Base-by-base conservation (phyloP, 92 coral and sea anemone species). In the Parazoanthus atlanticus region DNA sequence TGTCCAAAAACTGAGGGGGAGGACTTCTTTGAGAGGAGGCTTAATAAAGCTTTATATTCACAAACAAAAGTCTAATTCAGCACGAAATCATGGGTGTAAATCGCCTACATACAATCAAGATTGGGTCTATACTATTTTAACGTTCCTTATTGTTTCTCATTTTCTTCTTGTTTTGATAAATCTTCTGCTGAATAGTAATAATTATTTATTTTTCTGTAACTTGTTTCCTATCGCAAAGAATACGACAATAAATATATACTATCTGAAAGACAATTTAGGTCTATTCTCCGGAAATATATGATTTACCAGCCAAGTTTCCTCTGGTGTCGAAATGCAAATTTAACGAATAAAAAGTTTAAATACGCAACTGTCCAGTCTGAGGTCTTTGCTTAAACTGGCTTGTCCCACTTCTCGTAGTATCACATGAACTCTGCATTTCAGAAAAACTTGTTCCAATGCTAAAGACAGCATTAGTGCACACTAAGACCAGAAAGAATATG, bases 171-270 rank as follows among this genome's bases (percentile, higher is more conserved):
- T 33, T 33, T 31, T 30, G 9, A 33, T 33, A 74, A 74, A 74
- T 17, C 75, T 71, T 71, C 46, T 17, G 41, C 41, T 21, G 11
- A 74, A 74, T 74, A 74, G 38, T 74, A 74, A 74, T 34, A 74
- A 31, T 74, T 33, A 17, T 31, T 74, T 17, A 74, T 74, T 33
- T 74, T 74, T 74, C 78, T 74, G 78, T 36, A 33, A 13, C 25
- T 32, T 33, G 46, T 7, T 33, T 71, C 29, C 76, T 74, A 74
- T 33, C 43, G 41, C 13, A 36, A 36, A 19, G 3, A n/a, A 36
- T 41, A 36, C 43, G 79, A 33, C 79, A 75, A 75, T 75, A 75
- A 75, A 75, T 75, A 75, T 74, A 31, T 75, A 32, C 79, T 75
- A 75, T 75, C 79, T 36, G 46, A 75, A 36, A 21, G 40, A 41